These are phyloP conservation scores for Amphiprion ocellaris DNA, from an alignment of 2,113 vertebrate species.

Conservation along the genomic window DNA sequence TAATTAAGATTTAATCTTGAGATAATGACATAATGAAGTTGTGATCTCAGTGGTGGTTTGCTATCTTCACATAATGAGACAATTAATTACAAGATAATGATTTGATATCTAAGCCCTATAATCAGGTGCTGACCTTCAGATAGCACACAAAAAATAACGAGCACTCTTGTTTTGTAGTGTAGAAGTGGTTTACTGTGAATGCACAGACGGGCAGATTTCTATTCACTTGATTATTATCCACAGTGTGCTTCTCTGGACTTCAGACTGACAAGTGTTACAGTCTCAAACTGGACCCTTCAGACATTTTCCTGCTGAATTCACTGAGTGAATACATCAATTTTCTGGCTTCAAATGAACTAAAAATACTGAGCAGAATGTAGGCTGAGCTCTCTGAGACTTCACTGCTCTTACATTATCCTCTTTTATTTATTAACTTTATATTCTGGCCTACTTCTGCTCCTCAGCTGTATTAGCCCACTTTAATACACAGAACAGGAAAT, in stretches of 20 bases:
- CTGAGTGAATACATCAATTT: background rate
- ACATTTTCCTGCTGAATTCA: constrained; percentile 28
- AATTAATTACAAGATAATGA: background rate
- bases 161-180: background rate
- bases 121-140: constrained; percentile 9
- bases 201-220: background rate
- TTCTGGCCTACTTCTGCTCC: constrained; percentile 62
- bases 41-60: constrained; percentile 47
- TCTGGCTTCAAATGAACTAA: constrained; percentile 37
- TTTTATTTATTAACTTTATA: constrained; percentile 66
- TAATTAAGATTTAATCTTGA: constrained; percentile 19
- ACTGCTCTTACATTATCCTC: constrained; percentile 58
- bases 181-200: background rate
- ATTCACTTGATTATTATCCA: background rate
- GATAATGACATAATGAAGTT: constrained; percentile 49
- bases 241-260: background rate
- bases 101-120: background rate
- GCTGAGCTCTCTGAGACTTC: constrained; percentile 55
- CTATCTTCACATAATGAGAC: constrained; percentile 13
- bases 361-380: constrained; percentile 56
- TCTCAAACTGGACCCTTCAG: constrained; percentile 4
- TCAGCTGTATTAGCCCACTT: constrained; percentile 57
- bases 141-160: background rate
- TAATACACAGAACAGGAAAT: constrained; percentile 31
- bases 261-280: constrained; percentile 24